Percentiles rank a stretch among this genome's conserved stretches.
These are phyloP conservation scores for Xiphophorus maculatus DNA, from an alignment of 2,113 vertebrate species.

Conservation along the genomic window DNA sequence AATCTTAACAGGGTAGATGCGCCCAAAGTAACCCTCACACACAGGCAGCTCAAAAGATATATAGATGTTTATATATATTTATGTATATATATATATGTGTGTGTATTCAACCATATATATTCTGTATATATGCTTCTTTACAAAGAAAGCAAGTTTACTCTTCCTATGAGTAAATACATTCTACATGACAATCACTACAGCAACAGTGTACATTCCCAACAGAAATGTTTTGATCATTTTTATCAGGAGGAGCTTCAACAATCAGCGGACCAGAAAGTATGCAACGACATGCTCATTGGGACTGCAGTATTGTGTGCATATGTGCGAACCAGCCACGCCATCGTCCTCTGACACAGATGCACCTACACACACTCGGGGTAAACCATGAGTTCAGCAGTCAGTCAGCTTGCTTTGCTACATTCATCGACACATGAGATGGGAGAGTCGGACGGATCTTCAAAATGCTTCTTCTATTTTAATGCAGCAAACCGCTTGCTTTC, in stretches of 20 bases:
- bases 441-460: constrained; percentile 14
- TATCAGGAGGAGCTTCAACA: constrained; percentile 51
- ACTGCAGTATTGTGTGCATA: constrained; percentile 20
- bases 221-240: constrained; percentile 58
- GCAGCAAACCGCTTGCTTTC: constrained; percentile 5
- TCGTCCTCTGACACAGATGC: background rate
- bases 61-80: constrained; percentile 64
- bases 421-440: constrained; percentile 56
- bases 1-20: constrained; percentile 56
- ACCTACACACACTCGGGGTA: constrained; percentile 45
- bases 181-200: constrained; percentile 78
- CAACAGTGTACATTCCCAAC: constrained; percentile 77
- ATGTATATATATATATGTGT: constrained; percentile 61
- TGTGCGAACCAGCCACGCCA: constrained; percentile 20
- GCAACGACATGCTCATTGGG: constrained; percentile 53
- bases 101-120: constrained; percentile 70
- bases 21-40: constrained; percentile 62
- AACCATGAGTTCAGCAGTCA: constrained; percentile 64
- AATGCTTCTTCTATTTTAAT: constrained; percentile 7
- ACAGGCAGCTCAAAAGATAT: constrained; percentile 70
- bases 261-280: constrained; percentile 45
- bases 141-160: constrained; percentile 74
- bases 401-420: constrained; percentile 52
- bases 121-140: constrained; percentile 73
- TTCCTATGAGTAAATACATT: constrained; percentile 80